Evolutionary conservation across 2,797 vertebrate species (phyloP).

Genomic region (Periparus ater): DNA sequence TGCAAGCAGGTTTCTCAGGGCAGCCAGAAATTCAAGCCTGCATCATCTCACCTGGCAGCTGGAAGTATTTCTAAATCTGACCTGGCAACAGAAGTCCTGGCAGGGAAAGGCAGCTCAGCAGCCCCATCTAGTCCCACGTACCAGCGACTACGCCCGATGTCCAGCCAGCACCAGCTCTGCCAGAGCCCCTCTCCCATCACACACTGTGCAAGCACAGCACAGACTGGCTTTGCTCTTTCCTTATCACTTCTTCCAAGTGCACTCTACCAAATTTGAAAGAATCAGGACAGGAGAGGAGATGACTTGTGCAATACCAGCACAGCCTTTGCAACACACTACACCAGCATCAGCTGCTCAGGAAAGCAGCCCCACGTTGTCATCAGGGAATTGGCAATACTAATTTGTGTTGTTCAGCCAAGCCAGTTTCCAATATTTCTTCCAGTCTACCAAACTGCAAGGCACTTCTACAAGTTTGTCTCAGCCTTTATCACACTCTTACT

Average conservation of each 20-base stretch:
- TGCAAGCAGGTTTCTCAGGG: rapidly evolving
- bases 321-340: rapidly evolving
- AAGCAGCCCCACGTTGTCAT: rapidly evolving
- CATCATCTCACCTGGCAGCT: not conserved
- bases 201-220: rapidly evolving
- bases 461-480: not conserved
- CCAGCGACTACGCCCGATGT: rapidly evolving
- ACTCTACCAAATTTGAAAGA: not conserved
- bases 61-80: not conserved
- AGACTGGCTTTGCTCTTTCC: not conserved
- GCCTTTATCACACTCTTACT: not conserved
- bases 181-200: not conserved
- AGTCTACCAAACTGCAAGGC: not conserved
- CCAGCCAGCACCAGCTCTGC: not conserved
- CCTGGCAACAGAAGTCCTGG: not conserved
- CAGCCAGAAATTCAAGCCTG: not conserved
- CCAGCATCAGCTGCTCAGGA: rapidly evolving
- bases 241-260: not conserved
- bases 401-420: not conserved
- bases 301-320: too few species aligned
- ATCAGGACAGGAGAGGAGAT: not conserved
- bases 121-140: not conserved
- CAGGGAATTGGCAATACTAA: not conserved
- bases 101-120: not conserved
- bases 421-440: not conserved